Evolutionary conservation across 53 echinoderm and acorn worm genomes (phyloP).

Genomic region (Temnopleurus reevesii): DNA sequence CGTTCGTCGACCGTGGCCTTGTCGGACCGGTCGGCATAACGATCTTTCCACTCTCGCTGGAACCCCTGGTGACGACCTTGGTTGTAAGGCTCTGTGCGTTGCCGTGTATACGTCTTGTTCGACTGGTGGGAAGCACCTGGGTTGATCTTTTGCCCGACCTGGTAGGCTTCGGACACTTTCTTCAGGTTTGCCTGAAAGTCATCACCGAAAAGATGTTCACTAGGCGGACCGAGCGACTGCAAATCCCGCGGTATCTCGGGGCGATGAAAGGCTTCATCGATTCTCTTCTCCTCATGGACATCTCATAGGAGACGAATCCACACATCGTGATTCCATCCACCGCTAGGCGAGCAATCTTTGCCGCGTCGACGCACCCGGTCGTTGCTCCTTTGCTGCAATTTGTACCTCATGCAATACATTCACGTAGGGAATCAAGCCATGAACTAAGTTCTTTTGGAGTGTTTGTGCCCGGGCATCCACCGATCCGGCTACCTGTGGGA

Average conservation of each 20-base stretch:
- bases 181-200: not conserved
- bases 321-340: not conserved
- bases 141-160: not conserved
- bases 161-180: not conserved
- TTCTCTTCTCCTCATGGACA: not conserved
- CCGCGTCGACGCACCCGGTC: not conserved
- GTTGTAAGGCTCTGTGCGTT: not conserved
- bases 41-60: no score
- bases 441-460: not conserved
- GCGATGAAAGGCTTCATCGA: not conserved
- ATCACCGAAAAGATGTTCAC: conserved; percentile 1
- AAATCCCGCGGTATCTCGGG: not conserved
- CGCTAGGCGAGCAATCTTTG: not conserved
- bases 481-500: not conserved
- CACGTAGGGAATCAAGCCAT: not conserved
- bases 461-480: not conserved
- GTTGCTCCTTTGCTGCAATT: not conserved
- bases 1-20: no score
- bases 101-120: no score
- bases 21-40: no score
- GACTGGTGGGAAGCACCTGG: not conserved
- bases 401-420: not conserved
- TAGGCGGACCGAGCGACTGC: not conserved
- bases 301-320: not conserved
- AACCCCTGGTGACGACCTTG: not conserved